phyloP scores from a whole-genome alignment of 2,888 invertebrate species.

The Elegia similella region DNA sequence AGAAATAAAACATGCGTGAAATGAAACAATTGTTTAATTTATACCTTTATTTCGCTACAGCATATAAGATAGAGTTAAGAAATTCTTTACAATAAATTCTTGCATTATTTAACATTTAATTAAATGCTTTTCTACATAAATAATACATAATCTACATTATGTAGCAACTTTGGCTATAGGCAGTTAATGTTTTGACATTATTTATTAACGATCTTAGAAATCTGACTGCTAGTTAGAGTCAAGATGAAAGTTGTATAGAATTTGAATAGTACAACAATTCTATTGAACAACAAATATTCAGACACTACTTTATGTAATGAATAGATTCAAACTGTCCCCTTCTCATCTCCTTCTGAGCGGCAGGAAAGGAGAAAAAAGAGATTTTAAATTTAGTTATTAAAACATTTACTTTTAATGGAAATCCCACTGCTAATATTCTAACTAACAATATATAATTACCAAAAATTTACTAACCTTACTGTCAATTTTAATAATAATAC shows the following conservation, averaged over 20 bases:
- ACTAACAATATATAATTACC: background rate
- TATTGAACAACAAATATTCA: conserved; percentile 51
- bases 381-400: conserved; percentile 37
- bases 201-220: conserved; percentile 74
- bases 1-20: conserved; percentile 48
- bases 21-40: conserved; percentile 63
- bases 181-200: conserved; percentile 54
- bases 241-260: conserved; percentile 63
- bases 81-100: conserved; percentile 63
- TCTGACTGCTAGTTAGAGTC: conserved; percentile 35
- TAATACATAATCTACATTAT: conserved; percentile 50
- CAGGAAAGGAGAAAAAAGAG: conserved; percentile 70
- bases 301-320: conserved; percentile 59
- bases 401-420: conserved; percentile 30
- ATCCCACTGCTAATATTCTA: conserved; percentile 27
- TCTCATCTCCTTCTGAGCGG: conserved; percentile 75
- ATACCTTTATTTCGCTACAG: conserved; percentile 72
- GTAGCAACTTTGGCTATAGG: conserved; percentile 41
- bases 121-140: conserved; percentile 63
- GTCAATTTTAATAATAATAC: conserved; percentile 14
- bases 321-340: conserved; percentile 70
- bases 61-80: conserved; percentile 65
- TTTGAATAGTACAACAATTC: conserved; percentile 66
- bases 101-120: conserved; percentile 55
- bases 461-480: conserved; percentile 11